Base-by-base conservation (phyloP, 1,140 invertebrate genomes). In the Spodoptera litura region DNA sequence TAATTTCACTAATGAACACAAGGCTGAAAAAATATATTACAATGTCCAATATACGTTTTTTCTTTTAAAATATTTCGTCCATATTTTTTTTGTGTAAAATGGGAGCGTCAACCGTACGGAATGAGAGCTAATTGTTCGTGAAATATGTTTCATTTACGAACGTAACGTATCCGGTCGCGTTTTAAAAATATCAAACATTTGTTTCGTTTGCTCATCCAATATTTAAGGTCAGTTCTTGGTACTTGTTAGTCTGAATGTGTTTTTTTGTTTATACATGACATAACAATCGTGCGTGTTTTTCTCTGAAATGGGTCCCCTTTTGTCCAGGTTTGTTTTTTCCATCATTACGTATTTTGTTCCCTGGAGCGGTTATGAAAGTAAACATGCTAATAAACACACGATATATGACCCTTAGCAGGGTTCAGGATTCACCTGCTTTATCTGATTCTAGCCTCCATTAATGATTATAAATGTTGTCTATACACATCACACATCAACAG, bases 111-210 rank as follows among this genome's bases (percentile, higher is more conserved):
- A 44, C 61, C 61, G 38, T 49, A 49, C 38, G 61, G 38, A 35
- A 64, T 44, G 38, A 49, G 12, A n/a, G 25, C 66, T 70, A 70
- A 70, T 70, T 70, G 66, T 70, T 70, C 66, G 52, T 70, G 52
- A 70, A 70, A 62, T 31, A 20, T 25, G 51, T 51, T 70, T 70
- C 49, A 51, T 53, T 53, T 31, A 10, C 44, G 55, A 38, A 71
- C 2, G n/a, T 38, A 71, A 31, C 53, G 52, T 56, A 38, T 38
- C 52, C 27, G 68, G 68, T 56, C 5, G 27, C 27, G 27, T 71
- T 52, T 56, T 27, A 56, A 56, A 71, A 71, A 38, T 55, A 71
- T 55, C 20, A 70, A 70, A 56, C 68, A 35, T 15, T n/a, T 53
- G 6, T 70, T 35, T 20, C 20, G 27, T n/a, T 8, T 12, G 51